These are phyloP conservation scores for Trissolcus basalis DNA, from an alignment of 1,140 invertebrate genomes.

Conservation along the genomic window DNA sequence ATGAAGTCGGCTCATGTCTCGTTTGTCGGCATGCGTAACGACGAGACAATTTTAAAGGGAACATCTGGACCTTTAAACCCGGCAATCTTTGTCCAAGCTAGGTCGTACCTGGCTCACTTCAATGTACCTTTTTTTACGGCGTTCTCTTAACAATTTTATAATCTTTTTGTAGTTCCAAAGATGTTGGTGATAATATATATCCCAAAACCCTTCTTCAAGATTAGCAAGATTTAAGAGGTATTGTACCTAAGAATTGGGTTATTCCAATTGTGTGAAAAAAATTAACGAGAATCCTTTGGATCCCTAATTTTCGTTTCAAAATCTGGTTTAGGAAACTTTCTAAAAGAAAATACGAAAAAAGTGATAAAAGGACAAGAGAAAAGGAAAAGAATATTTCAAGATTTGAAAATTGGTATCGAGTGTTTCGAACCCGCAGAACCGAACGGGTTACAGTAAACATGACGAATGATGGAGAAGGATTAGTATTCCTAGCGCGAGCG, in stretches of 20 bases:
- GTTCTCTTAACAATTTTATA: not conserved
- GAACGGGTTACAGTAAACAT: slow-evolving; percentile 1
- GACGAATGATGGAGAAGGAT: slow-evolving; percentile 5
- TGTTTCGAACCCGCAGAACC: too few relatives aligned
- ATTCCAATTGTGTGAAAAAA: too few relatives aligned
- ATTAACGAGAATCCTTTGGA: too few relatives aligned
- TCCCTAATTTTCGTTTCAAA: too few relatives aligned
- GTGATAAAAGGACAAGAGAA: too few relatives aligned
- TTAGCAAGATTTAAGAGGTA: too few relatives aligned
- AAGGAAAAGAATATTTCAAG: too few relatives aligned
- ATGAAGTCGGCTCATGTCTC: slow-evolving; percentile 1
- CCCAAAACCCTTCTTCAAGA: not conserved
- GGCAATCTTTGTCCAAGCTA: not conserved
- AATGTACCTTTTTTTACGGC: not conserved
- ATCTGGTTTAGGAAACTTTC: too few relatives aligned
- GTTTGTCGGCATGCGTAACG: not conserved
- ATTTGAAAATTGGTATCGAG: too few relatives aligned
- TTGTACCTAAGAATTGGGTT: too few relatives aligned
- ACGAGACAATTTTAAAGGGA: slow-evolving; percentile 1
- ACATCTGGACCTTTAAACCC: slow-evolving; percentile 23
- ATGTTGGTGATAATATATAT: slow-evolving; percentile 7
- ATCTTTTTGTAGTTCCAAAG: slow-evolving; percentile 1
- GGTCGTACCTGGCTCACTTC: not conserved
- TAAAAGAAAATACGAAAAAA: too few relatives aligned
- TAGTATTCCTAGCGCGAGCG: slow-evolving; percentile 14